These are phyloP conservation scores for Palythoa grandiflora DNA, from an alignment of 92 coral and sea anemone species.

Conservation along the genomic window DNA sequence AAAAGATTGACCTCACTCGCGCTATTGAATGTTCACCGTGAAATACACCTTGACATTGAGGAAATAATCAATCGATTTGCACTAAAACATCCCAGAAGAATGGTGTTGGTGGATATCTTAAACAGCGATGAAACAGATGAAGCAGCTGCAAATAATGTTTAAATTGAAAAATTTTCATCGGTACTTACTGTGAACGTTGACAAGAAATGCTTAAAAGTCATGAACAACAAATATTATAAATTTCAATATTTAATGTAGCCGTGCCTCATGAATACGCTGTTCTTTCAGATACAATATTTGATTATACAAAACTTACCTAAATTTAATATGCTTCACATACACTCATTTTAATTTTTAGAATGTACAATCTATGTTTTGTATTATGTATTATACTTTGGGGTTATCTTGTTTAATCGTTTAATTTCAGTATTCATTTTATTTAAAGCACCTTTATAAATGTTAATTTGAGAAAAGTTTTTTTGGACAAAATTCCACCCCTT, in stretches of 20 bases:
- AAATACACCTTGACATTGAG: conserved; percentile 21
- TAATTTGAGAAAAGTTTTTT: not conserved
- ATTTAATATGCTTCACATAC: not conserved
- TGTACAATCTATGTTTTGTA: not conserved
- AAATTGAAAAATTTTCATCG: not conserved
- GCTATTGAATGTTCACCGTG: conserved; percentile 35
- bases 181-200: conserved; percentile 5
- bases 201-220: not conserved
- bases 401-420: not conserved
- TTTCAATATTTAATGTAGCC: not conserved
- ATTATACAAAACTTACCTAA: not conserved
- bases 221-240: not conserved
- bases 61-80: conserved; percentile 30
- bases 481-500: not conserved
- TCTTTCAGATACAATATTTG: not conserved
- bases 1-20: conserved; percentile 24
- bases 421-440: not conserved
- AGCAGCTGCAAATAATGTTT: conserved; percentile 1
- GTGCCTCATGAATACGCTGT: conserved; percentile 3
- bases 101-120: conserved; percentile 12
- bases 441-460: not conserved
- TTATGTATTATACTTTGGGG: conserved; percentile 2
- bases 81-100: conserved; percentile 34
- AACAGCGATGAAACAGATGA: not conserved
- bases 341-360: not conserved